Conservation (phyloP, 2,113 vertebrate species). For the Craseonycteris thonglongyai region DNA sequence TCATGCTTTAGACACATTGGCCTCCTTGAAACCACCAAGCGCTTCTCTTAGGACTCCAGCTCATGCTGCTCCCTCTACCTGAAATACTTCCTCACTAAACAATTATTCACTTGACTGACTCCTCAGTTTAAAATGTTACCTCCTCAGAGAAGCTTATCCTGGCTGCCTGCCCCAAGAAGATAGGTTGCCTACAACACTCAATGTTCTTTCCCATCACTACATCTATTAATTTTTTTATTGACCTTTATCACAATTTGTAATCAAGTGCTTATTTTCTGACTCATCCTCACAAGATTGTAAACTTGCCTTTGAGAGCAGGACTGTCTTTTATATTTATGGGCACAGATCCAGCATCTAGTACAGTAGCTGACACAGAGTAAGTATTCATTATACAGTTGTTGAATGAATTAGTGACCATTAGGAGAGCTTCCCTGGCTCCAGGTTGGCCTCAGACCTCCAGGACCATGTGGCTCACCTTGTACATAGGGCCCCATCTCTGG, state of each 20-base stretch:
- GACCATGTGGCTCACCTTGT: slow-evolving; percentile 84
- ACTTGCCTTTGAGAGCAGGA: background rate
- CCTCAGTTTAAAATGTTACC: background rate
- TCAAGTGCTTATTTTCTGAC: background rate
- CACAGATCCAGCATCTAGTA: background rate
- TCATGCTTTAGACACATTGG: background rate
- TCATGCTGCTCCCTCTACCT: background rate
- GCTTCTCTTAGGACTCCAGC: background rate
- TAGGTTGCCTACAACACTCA: background rate
- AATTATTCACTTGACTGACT: background rate
- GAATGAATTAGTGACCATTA: background rate
- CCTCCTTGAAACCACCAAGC: background rate
- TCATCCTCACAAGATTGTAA: background rate
- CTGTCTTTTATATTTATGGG: background rate
- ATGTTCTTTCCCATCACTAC: background rate
- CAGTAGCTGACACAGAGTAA: background rate
- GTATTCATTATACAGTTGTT: background rate
- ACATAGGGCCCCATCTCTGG: slow-evolving; percentile 95
- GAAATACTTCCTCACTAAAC: background rate
- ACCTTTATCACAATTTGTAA: background rate
- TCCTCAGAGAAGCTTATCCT: background rate
- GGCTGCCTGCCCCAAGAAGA: background rate
- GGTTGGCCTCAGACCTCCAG: background rate
- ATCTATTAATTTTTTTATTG: slow-evolving; percentile 5
- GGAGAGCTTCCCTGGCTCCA: background rate